Conservation (phyloP, 2,797 vertebrate genomes). For the Chloroceryle amazona region DNA sequence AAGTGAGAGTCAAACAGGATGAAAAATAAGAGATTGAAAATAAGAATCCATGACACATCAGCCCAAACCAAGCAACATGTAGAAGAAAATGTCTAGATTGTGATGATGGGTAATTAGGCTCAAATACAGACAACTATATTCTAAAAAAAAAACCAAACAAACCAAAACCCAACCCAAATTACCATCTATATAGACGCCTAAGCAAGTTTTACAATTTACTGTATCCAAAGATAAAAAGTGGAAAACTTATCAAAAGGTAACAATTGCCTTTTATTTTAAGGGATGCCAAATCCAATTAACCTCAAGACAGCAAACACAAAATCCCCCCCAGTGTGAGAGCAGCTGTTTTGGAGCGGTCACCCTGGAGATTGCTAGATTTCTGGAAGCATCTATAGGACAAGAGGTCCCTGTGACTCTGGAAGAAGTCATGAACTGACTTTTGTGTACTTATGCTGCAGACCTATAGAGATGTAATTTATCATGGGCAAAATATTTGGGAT, state of each 20-base stretch:
- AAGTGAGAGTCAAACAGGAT: neutral
- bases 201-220: neutral
- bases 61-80: neutral
- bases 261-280: neutral
- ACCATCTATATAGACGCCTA: neutral
- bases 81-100: neutral
- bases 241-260: neutral
- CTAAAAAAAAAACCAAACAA: fast-evolving
- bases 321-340: neutral
- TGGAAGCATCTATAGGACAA: neutral
- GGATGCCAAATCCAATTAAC: slow-evolving; percentile 4
- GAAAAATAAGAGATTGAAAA: neutral
- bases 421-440: neutral
- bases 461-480: neutral
- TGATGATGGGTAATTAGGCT: neutral
- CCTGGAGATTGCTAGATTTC: neutral
- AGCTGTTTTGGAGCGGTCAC: slow-evolving; percentile 31
- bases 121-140: neutral
- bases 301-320: neutral
- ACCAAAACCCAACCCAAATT: neutral
- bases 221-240: neutral
- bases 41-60: neutral
- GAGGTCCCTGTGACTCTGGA: slow-evolving; percentile 6
- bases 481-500: neutral
- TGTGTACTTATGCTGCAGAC: neutral